phyloP scores from a whole-genome alignment of 2,888 invertebrate genomes.

The Cryptus armator region DNA sequence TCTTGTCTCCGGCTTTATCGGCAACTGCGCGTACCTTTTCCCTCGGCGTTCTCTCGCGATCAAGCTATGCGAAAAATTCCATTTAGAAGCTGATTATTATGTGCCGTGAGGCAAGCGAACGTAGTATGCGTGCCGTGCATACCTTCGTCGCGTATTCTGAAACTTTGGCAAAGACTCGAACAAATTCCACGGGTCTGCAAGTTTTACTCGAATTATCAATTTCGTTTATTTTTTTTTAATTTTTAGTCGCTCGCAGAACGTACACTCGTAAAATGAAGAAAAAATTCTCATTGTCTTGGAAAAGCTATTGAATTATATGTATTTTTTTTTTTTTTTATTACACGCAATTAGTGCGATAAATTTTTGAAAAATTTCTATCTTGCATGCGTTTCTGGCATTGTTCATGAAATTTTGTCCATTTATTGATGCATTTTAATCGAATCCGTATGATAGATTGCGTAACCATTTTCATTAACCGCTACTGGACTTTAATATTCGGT shows the following conservation, averaged over 20 bases:
- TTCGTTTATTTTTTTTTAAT: too few relatives aligned
- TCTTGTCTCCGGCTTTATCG: conserved; percentile 1
- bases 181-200: background rate
- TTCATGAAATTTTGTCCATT: background rate
- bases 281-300: too few relatives aligned
- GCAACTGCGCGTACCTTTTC: background rate
- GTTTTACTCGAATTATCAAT: too few relatives aligned
- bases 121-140: background rate
- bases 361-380: too few relatives aligned
- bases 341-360: too few relatives aligned
- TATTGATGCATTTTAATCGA: background rate
- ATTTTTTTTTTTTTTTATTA: too few relatives aligned
- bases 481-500: background rate
- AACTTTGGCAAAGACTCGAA: background rate
- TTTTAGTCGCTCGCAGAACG: too few relatives aligned
- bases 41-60: conserved; percentile 8
- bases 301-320: too few relatives aligned
- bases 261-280: too few relatives aligned
- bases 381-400: too few relatives aligned
- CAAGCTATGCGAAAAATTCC: conserved; percentile 8
- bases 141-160: background rate
- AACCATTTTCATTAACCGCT: background rate
- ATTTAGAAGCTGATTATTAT: background rate
- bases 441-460: background rate
- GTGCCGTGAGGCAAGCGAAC: background rate